Evolutionary conservation across 92 coral and sea anemone species (phyloP).

Genomic region (Porites evermanni): DNA sequence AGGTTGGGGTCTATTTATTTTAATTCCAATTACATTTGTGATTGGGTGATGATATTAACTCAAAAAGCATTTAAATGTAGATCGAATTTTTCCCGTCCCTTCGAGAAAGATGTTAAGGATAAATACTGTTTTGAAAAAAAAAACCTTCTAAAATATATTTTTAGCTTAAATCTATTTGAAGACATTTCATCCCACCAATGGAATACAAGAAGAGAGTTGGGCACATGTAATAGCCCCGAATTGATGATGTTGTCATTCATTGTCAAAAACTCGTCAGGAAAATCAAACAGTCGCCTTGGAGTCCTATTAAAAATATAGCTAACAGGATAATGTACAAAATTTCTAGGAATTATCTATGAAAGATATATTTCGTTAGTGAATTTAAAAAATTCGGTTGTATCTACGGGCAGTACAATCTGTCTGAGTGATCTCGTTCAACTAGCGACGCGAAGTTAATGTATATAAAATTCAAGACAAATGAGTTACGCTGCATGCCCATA

Average conservation of each 20-base stretch:
- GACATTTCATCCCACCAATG: too few species aligned
- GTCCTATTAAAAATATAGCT: background rate
- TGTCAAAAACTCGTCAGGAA: background rate
- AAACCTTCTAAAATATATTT: background rate
- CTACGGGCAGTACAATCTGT: background rate
- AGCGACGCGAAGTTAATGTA: background rate
- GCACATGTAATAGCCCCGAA: too few species aligned
- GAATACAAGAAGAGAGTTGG: too few species aligned
- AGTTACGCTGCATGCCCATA: background rate
- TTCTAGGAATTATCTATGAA: background rate
- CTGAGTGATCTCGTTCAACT: constrained; percentile 1
- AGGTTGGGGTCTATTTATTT: background rate
- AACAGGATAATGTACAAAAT: background rate
- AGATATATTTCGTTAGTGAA: background rate
- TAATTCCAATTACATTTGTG: background rate
- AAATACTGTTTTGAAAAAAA: background rate
- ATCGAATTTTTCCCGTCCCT: background rate
- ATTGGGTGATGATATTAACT: too few species aligned
- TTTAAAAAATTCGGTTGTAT: background rate
- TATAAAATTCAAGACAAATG: background rate
- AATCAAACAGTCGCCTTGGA: background rate
- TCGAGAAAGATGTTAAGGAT: background rate
- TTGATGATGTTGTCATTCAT: background rate
- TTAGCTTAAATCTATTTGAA: too few species aligned
- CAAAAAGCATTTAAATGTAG: too few species aligned